These are phyloP conservation scores for Epicampocera succincta DNA, from an alignment of 2,888 invertebrate species.

Conservation along the genomic window DNA sequence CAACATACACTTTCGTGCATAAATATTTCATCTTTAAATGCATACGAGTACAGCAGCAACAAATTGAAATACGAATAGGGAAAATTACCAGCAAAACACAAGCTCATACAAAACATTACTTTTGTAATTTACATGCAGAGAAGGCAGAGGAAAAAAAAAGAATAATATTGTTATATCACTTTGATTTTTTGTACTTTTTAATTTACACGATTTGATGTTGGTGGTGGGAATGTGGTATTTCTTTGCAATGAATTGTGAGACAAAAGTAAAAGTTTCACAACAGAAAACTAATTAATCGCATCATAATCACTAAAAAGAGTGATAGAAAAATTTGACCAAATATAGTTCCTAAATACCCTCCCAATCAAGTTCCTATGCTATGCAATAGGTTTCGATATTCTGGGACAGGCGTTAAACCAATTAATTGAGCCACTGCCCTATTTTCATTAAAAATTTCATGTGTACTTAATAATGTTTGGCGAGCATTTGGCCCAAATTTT, in stretches of 20 bases:
- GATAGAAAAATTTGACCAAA: no score
- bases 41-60: slow-evolving; percentile 26
- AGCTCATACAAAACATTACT: slow-evolving; percentile 60
- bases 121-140: slow-evolving; percentile 55
- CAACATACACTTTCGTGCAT: not conserved
- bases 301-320: no score
- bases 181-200: slow-evolving; percentile 19
- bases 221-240: not conserved
- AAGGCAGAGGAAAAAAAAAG: not conserved
- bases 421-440: no score
- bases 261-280: no score
- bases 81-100: slow-evolving; percentile 35
- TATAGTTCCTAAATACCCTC: no score
- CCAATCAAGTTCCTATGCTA: no score
- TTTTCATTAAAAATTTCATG: no score
- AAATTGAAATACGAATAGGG: slow-evolving; percentile 27
- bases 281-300: no score
- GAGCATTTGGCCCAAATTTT: no score
- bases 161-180: slow-evolving; percentile 7
- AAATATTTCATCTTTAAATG: slow-evolving; percentile 48
- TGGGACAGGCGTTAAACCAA: no score
- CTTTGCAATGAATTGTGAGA: not conserved
- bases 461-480: no score
- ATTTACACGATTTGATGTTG: slow-evolving; percentile 27
- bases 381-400: no score